phyloP scores from a whole-genome alignment of 37 sponge, comb jelly and placozoan genomes.

The Dysidea cf. avara region DNA sequence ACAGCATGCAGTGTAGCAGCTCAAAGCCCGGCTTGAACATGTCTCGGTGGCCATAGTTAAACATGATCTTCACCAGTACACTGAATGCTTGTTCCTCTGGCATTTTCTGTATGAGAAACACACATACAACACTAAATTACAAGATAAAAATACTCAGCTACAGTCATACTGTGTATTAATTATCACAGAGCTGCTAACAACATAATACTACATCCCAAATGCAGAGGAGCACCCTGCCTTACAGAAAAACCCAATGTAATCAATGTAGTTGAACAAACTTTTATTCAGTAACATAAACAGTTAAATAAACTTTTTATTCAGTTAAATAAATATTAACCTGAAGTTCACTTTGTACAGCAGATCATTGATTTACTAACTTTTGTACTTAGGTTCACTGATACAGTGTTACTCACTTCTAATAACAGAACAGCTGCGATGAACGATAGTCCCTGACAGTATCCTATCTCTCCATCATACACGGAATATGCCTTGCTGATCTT shows the following conservation, averaged over 20 bases:
- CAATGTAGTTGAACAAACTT: too few species aligned
- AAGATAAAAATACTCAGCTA: background rate
- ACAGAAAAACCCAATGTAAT: too few species aligned
- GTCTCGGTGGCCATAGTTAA: constrained; percentile 82
- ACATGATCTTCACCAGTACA: constrained; percentile 94
- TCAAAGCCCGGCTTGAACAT: constrained; percentile 85
- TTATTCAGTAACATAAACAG: too few species aligned
- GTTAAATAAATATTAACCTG: too few species aligned
- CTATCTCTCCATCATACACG: constrained; percentile 90
- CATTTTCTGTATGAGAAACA: constrained; percentile 60
- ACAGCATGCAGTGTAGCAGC: constrained; percentile 79
- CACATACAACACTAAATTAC: background rate
- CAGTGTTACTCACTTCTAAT: constrained; percentile 80
- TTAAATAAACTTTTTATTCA: too few species aligned
- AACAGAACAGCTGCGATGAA: constrained; percentile 93
- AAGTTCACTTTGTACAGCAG: too few species aligned
- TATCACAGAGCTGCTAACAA: too few species aligned
- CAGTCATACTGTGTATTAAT: too few species aligned
- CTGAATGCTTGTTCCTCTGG: constrained; percentile 95
- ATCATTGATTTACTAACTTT: too few species aligned
- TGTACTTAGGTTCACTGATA: background rate
- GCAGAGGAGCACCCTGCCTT: too few species aligned
- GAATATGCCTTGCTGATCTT: constrained; percentile 96
- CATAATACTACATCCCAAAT: too few species aligned
- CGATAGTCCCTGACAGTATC: constrained; percentile 98